These are phyloP conservation scores for Lycodopsis pacificus DNA, from an alignment of 2,797 vertebrate genomes.

Conservation along the genomic window DNA sequence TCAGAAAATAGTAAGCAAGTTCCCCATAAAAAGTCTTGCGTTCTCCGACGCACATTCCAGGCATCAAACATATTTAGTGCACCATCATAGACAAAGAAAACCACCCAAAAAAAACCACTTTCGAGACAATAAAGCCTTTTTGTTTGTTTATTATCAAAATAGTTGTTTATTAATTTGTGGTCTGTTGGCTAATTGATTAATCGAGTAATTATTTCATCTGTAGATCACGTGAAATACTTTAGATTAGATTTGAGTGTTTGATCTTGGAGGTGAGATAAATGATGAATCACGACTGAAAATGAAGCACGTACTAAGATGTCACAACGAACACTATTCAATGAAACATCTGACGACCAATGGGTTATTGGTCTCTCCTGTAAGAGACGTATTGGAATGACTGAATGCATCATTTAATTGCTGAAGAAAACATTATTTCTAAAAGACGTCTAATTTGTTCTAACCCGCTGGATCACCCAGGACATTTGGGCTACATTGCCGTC, in stretches of 20 bases:
- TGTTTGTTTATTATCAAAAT: background rate
- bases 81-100: background rate
- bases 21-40: background rate
- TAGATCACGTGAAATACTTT: background rate
- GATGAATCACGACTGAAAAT: background rate
- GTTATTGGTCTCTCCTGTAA: background rate
- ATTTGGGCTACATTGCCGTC: background rate
- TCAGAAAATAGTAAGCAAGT: background rate
- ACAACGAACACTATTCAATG: background rate
- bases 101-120: background rate
- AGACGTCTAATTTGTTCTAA: background rate
- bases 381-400: background rate
- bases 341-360: background rate
- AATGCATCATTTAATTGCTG: background rate
- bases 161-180: background rate
- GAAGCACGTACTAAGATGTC: background rate
- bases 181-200: background rate
- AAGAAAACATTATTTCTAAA: background rate
- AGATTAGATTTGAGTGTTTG: background rate
- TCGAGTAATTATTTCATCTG: background rate
- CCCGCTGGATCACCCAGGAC: background rate
- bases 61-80: background rate
- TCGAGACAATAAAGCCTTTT: background rate
- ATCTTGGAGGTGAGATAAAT: background rate
- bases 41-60: background rate